A percentile compares a stretch with the other conserved stretches of the same genome.
Evolutionary conservation across 2,888 invertebrate genomes (phyloP).

Genomic region (Notodonta ziczac): DNA sequence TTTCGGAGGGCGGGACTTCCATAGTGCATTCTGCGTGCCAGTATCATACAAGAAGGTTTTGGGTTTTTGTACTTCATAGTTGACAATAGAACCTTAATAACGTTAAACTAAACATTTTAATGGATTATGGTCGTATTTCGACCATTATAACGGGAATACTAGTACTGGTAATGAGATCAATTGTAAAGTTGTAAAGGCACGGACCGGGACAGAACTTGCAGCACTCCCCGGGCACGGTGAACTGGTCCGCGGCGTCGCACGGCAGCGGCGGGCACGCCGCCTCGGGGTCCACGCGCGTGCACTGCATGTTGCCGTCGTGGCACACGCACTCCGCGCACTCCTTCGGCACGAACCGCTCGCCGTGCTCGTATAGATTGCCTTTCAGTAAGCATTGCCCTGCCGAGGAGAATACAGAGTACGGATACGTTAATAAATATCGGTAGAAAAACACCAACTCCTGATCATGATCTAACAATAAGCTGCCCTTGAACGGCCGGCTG

Average conservation of each 20-base stretch:
- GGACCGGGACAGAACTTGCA: slow-evolving; percentile 96
- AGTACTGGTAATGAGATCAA: background rate
- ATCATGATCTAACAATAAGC: no score
- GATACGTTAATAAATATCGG: background rate
- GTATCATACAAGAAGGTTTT: no score
- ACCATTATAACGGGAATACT: no score
- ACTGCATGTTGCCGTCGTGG: slow-evolving; percentile 92
- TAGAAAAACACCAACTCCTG: no score
- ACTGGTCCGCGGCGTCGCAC: slow-evolving; percentile 91
- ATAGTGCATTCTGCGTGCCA: no score
- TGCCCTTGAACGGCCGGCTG: no score
- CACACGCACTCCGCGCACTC: slow-evolving; percentile 94
- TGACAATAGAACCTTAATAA: no score
- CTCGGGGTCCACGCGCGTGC: slow-evolving; percentile 89
- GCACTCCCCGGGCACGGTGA: slow-evolving; percentile 93
- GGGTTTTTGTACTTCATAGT: no score
- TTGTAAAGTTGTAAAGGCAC: slow-evolving; percentile 18
- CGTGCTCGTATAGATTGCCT: slow-evolving; percentile 91
- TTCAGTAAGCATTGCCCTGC: slow-evolving; percentile 89
- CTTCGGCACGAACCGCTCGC: slow-evolving; percentile 88
- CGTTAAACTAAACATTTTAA: no score
- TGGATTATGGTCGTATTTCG: no score
- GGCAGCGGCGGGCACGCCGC: slow-evolving; percentile 90
- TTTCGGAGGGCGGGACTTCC: no score
- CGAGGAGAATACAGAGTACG: background rate